A percentile compares a stretch with the other conserved stretches of the same genome.
phyloP scores from a whole-genome alignment of 2,113 vertebrate genomes.

The Typhlomys cinereus region DNA sequence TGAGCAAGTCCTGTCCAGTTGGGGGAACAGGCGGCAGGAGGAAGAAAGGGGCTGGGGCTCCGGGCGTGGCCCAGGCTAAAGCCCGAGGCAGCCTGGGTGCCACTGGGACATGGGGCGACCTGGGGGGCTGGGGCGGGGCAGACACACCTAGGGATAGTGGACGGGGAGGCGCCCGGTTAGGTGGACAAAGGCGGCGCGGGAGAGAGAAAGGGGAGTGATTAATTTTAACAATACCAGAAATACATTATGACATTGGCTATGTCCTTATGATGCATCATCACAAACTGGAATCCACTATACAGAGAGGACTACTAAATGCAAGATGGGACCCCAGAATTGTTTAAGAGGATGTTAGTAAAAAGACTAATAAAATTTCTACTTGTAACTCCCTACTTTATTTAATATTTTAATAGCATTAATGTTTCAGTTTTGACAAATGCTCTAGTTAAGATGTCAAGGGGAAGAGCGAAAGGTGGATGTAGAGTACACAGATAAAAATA shows the following conservation, averaged over 20 bases:
- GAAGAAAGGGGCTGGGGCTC: no score
- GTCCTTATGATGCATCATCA: neutral
- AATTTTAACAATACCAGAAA: conserved; percentile 21
- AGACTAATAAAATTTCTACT: conserved; percentile 49
- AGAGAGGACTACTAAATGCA: neutral
- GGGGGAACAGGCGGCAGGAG: no score
- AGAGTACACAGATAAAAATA: conserved; percentile 1
- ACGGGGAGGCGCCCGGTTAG: no score
- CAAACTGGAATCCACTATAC: neutral
- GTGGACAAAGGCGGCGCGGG: no score
- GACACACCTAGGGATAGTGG: conserved; percentile 17
- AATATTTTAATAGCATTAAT: conserved; percentile 19
- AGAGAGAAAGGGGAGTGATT: no score
- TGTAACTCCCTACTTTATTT: conserved; percentile 43
- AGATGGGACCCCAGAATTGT: neutral
- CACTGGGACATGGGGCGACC: no score
- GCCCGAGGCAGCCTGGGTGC: no score
- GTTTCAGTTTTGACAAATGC: conserved; percentile 53
- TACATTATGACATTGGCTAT: neutral
- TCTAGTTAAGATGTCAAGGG: conserved; percentile 48
- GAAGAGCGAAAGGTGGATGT: conserved; percentile 1
- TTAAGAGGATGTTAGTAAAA: conserved; percentile 34
- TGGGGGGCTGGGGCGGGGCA: no score
- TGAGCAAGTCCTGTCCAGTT: no score
- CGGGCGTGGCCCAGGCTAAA: no score